A percentile compares a stretch with the other conserved stretches of the same genome.
Evolutionary conservation across 2,113 vertebrate species (phyloP).

Genomic region (Proterorhinus semilunaris): DNA sequence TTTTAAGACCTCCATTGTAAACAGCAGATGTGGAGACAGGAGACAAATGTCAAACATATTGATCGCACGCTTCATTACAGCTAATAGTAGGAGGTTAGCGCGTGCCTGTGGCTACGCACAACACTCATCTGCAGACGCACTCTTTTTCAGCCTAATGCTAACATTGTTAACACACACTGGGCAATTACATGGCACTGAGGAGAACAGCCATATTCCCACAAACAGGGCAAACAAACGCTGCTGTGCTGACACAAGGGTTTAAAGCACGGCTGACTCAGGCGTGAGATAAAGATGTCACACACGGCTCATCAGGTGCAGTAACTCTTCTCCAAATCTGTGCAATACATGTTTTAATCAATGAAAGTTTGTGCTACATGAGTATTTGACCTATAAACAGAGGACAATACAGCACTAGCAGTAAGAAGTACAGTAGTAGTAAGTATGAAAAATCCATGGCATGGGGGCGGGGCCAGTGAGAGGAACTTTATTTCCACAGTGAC

Average conservation of each 20-base stretch:
- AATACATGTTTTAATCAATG: too few relatives aligned
- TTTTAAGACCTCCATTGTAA: conserved; percentile 66
- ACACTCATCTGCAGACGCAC: conserved; percentile 34
- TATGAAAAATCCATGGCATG: too few relatives aligned
- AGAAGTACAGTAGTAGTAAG: too few relatives aligned
- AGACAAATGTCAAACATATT: conserved; percentile 68
- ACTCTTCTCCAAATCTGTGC: too few relatives aligned
- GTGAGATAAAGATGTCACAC: background rate
- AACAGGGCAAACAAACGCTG: background rate
- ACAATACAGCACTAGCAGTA: too few relatives aligned
- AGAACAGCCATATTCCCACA: background rate
- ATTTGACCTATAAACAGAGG: too few relatives aligned
- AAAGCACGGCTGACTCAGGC: background rate
- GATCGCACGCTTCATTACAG: conserved; percentile 62
- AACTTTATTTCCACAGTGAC: too few relatives aligned
- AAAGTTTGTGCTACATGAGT: too few relatives aligned
- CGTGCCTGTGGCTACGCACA: conserved; percentile 44
- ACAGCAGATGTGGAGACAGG: conserved; percentile 66
- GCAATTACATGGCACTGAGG: conserved; percentile 35
- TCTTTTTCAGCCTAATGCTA: conserved; percentile 30
- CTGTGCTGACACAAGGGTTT: background rate
- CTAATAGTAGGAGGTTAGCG: conserved; percentile 35
- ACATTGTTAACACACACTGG: conserved; percentile 45
- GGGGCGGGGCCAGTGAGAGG: too few relatives aligned
- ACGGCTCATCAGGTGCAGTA: too few relatives aligned